phyloP scores from a whole-genome alignment of 2,113 vertebrate species.

The Melanerpes aurifrons region DNA sequence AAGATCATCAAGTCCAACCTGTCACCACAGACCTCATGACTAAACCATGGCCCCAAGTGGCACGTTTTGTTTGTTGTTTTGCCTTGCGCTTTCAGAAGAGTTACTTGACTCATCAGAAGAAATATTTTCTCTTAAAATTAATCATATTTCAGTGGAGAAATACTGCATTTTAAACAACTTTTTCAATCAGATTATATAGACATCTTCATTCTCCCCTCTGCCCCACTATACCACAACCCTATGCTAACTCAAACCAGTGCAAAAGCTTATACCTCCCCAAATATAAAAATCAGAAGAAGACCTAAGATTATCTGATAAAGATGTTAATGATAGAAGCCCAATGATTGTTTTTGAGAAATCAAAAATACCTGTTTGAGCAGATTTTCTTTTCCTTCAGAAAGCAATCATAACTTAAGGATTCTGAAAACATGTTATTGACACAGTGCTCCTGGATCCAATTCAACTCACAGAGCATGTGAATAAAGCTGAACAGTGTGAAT shows the following conservation, averaged over 20 bases:
- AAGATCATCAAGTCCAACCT: no score
- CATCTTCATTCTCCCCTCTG: accelerated
- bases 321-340: accelerated
- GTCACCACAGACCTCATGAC: no score
- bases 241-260: neutral
- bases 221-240: neutral
- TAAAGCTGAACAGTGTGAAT: neutral
- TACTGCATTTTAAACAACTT: neutral
- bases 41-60: no score
- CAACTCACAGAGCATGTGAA: neutral
- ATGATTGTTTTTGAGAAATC: neutral
- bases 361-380: neutral
- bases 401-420: neutral
- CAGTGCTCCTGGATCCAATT: neutral
- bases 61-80: neutral
- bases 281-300: neutral
- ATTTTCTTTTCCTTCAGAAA: neutral
- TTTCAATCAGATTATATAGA: neutral
- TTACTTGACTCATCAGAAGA: neutral
- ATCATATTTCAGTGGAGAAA: neutral
- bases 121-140: neutral
- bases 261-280: neutral
- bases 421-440: neutral
- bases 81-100: neutral
- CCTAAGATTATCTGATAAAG: neutral